Evolutionary conservation across 2,797 vertebrate genomes (phyloP).

Genomic region (Cyprinodon diabolis): DNA sequence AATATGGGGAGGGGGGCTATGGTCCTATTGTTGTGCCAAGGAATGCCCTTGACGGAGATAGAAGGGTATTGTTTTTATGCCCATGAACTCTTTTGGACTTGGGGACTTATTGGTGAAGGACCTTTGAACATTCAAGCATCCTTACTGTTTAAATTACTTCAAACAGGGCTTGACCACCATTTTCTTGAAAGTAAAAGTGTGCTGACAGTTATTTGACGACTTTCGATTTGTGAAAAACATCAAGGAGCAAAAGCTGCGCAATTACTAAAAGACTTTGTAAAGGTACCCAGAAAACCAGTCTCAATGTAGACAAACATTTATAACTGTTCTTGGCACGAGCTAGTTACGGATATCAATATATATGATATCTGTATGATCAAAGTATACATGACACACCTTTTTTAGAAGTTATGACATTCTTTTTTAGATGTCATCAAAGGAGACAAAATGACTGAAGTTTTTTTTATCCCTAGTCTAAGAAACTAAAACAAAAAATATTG

Average conservation of each 20-base stretch:
- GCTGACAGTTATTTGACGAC: conserved; percentile 50
- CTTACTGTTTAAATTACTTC: not conserved
- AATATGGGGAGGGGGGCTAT: conserved; percentile 64
- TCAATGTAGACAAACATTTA: conserved; percentile 34
- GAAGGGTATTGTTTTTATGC: conserved; percentile 70
- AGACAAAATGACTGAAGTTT: not conserved
- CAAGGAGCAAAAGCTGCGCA: conserved; percentile 47
- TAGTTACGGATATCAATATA: not conserved
- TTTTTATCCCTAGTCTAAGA: not conserved
- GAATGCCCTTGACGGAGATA: conserved; percentile 78
- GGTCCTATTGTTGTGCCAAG: conserved; percentile 80
- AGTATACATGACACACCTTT: not conserved
- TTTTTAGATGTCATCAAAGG: not conserved
- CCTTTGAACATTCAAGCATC: conserved; percentile 44
- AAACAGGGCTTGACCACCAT: conserved; percentile 17
- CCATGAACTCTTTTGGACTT: conserved; percentile 65
- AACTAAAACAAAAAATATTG: not conserved
- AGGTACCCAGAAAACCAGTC: conserved; percentile 28
- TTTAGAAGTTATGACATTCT: not conserved
- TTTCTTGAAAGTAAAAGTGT: conserved; percentile 33
- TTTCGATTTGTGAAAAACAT: conserved; percentile 13
- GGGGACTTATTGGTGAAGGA: conserved; percentile 53
- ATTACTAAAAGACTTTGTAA: conserved; percentile 38
- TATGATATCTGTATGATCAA: not conserved
- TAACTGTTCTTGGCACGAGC: conserved; percentile 28